A percentile compares a stretch with the other conserved stretches of the same genome.
phyloP scores from a whole-genome alignment of 2,113 vertebrate genomes.

The Symphodus melops region DNA sequence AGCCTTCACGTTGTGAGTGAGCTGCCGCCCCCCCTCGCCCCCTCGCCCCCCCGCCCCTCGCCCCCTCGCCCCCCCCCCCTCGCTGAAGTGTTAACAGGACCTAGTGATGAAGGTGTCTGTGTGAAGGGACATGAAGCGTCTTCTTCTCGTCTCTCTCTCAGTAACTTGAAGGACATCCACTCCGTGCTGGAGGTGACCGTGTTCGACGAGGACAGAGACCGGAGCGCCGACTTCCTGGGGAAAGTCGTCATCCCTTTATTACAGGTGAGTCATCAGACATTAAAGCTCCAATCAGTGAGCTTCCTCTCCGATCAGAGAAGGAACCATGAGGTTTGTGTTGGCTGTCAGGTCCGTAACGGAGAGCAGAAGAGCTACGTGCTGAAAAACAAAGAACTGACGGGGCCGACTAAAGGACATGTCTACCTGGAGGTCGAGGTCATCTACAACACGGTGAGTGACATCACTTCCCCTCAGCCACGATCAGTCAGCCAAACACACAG shows the following conservation, averaged over 20 bases:
- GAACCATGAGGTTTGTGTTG: slow-evolving; percentile 69
- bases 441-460: slow-evolving; percentile 97
- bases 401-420: slow-evolving; percentile 94
- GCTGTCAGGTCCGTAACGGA: slow-evolving; percentile 93
- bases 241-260: slow-evolving; percentile 95
- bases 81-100: no score
- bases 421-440: slow-evolving; percentile 96
- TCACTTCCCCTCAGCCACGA: no score
- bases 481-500: no score
- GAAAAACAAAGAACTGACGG: slow-evolving; percentile 98
- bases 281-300: no score
- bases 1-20: slow-evolving; percentile 94
- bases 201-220: slow-evolving; percentile 94
- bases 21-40: no score
- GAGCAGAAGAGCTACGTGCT: slow-evolving; percentile 94
- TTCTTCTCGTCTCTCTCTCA: slow-evolving; percentile 62
- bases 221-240: slow-evolving; percentile 95
- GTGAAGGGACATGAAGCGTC: background rate
- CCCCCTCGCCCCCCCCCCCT: no score
- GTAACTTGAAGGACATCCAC: slow-evolving; percentile 96
- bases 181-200: slow-evolving; percentile 94
- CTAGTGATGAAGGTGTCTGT: no score
- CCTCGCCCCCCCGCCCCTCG: no score
- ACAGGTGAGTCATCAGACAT: slow-evolving; percentile 84
- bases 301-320: no score